A percentile compares a stretch with the other conserved stretches of the same genome.
These are phyloP conservation scores for Heterotis niloticus DNA, from an alignment of 2,113 vertebrate species.

Conservation along the genomic window DNA sequence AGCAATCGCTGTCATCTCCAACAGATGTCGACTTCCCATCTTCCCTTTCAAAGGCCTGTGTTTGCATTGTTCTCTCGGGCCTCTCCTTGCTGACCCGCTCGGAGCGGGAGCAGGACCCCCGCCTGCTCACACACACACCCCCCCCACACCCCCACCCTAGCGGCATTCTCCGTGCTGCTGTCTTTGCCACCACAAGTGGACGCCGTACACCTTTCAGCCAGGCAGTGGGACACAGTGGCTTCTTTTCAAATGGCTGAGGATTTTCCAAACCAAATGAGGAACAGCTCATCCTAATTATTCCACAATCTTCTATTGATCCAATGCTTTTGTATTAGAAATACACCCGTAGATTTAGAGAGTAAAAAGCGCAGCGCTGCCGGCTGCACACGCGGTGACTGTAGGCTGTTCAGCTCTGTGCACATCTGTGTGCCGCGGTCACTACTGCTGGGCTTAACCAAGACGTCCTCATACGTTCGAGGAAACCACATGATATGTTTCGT, in stretches of 20 bases:
- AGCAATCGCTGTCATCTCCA: constrained; percentile 75
- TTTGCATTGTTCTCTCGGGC: constrained; percentile 68
- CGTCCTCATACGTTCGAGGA: too few relatives aligned
- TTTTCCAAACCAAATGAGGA: too few relatives aligned
- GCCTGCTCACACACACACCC: constrained; percentile 22
- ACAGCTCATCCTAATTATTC: too few relatives aligned
- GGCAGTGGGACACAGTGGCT: background rate
- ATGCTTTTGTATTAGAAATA: too few relatives aligned
- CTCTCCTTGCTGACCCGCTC: constrained; percentile 56
- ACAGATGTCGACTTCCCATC: constrained; percentile 73
- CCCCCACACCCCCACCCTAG: constrained; percentile 10
- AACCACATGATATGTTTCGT: too few relatives aligned
- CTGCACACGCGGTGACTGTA: too few relatives aligned
- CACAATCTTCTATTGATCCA: too few relatives aligned
- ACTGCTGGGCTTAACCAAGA: too few relatives aligned
- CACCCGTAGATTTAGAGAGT: too few relatives aligned
- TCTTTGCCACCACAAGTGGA: background rate
- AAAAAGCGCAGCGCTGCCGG: too few relatives aligned
- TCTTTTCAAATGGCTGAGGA: background rate
- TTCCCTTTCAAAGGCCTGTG: constrained; percentile 63
- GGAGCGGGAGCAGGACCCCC: constrained; percentile 35
- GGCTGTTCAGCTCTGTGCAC: too few relatives aligned
- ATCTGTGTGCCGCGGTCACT: too few relatives aligned
- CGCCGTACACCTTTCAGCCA: background rate
- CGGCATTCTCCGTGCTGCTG: constrained; percentile 34